Conservation (phyloP, 2,888 invertebrate species). For the Chaetogeoica ovagalla region DNA sequence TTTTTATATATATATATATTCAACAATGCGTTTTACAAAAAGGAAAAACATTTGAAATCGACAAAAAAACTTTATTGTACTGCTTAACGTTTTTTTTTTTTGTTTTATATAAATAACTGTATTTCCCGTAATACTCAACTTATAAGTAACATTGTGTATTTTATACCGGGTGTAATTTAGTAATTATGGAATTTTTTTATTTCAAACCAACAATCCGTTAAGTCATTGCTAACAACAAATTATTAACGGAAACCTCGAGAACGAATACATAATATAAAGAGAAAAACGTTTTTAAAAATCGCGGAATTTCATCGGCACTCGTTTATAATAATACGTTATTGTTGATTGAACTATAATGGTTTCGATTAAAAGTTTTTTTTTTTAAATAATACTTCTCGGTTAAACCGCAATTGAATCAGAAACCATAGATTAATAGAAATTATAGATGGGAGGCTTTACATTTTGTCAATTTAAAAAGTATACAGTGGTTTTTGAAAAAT, state of each 20-base stretch:
- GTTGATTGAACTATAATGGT: neutral
- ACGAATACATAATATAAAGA: no score
- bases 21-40: neutral
- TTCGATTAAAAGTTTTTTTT: constrained; percentile 8
- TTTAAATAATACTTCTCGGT: no score
- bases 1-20: neutral
- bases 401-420: constrained; percentile 2
- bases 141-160: no score
- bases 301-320: neutral
- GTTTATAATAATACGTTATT: constrained; percentile 1
- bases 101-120: no score
- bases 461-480: neutral
- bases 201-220: no score
- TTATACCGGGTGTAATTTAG: no score
- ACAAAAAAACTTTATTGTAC: constrained; percentile 6
- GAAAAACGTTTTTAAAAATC: neutral
- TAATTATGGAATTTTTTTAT: no score
- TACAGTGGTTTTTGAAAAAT: neutral
- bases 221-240: no score
- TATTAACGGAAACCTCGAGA: no score
- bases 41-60: neutral
- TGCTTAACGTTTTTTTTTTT: neutral
- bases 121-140: no score
- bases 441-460: neutral
- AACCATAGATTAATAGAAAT: neutral